Evolutionary conservation across 2,888 invertebrate species (phyloP).

Genomic region (Yponomeuta cagnagella): DNA sequence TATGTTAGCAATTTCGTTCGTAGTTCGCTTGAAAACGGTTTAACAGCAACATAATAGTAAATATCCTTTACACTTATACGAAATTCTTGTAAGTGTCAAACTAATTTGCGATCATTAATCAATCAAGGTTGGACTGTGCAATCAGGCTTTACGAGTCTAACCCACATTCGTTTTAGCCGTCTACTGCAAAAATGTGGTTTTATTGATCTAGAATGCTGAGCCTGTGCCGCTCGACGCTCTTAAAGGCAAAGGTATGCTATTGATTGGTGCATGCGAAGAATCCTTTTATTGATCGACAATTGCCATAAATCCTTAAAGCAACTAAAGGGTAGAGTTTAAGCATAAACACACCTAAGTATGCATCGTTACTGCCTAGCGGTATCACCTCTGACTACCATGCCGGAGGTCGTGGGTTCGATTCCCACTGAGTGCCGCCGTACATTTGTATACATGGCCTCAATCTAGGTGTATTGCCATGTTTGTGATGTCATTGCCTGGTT

Average conservation of each 20-base stretch:
- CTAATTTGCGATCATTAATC: conserved; percentile 1
- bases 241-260: conserved; percentile 10
- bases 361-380: too few species aligned
- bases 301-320: not conserved
- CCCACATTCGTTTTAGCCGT: conserved; percentile 4
- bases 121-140: conserved; percentile 6
- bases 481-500: too few species aligned
- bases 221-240: not conserved
- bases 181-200: conserved; percentile 2
- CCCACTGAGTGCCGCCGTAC: too few species aligned
- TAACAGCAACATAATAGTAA: not conserved
- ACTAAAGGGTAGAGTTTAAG: not conserved
- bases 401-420: too few species aligned
- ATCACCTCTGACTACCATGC: too few species aligned
- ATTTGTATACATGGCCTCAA: too few species aligned
- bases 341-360: not conserved
- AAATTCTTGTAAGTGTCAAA: not conserved
- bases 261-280: conserved; percentile 9
- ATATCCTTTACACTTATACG: not conserved
- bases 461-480: too few species aligned
- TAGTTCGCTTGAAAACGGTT: too few species aligned
- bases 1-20: too few species aligned
- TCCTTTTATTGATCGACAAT: not conserved
- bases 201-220: not conserved
- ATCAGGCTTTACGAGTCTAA: conserved; percentile 10